Conservation (phyloP, 2,113 vertebrate species). For the Gadus chalcogrammus region DNA sequence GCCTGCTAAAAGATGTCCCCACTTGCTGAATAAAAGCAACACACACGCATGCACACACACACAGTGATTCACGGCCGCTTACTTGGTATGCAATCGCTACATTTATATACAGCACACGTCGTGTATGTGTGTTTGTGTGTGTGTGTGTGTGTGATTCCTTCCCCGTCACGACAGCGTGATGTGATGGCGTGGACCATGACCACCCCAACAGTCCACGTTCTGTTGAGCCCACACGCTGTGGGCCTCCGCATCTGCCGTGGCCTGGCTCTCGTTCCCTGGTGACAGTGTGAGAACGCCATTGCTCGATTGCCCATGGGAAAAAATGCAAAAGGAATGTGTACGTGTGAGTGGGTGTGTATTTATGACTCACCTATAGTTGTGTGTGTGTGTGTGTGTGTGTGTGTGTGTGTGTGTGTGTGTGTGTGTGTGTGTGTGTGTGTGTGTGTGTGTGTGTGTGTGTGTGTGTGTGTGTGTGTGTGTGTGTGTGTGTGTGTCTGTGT, state of each 20-base stretch:
- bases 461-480: too few relatives aligned
- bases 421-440: constrained; percentile 3
- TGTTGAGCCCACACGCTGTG: background rate
- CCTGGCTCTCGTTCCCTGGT: constrained; percentile 20
- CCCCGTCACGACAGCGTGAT: constrained; percentile 27
- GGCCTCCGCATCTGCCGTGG: constrained; percentile 12
- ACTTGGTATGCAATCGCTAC: background rate
- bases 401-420: constrained; percentile 11
- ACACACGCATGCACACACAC: too few relatives aligned
- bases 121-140: constrained; percentile 14
- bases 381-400: constrained; percentile 9
- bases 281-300: constrained; percentile 17
- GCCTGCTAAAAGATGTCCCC: too few relatives aligned
- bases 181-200: background rate
- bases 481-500: too few relatives aligned
- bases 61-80: too few relatives aligned
- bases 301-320: constrained; percentile 20
- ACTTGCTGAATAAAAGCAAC: too few relatives aligned
- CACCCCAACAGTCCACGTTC: too few relatives aligned
- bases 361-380: background rate
- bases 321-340: constrained; percentile 8
- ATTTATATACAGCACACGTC: background rate
- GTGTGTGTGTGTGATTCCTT: constrained; percentile 31
- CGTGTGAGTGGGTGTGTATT: constrained; percentile 1
- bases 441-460: background rate